A percentile compares a stretch with the other conserved stretches of the same genome.
These are phyloP conservation scores for Aphyosemion australe DNA, from an alignment of 2,113 vertebrate species.

Conservation along the genomic window DNA sequence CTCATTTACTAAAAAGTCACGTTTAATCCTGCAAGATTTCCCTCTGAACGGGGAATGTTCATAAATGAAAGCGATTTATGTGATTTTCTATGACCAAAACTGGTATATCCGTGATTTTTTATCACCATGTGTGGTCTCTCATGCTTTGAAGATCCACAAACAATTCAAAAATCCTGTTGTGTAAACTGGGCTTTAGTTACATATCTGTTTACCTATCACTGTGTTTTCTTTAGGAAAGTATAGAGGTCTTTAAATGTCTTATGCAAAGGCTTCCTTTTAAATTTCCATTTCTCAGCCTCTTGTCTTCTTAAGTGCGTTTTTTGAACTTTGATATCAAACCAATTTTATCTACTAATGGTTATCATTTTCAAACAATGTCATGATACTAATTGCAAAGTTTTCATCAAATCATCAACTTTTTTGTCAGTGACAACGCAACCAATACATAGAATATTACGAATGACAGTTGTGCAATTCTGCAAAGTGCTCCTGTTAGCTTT, in stretches of 20 bases:
- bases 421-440: background rate
- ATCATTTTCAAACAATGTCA: background rate
- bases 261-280: too few relatives aligned
- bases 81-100: too few relatives aligned
- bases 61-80: too few relatives aligned
- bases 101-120: too few relatives aligned
- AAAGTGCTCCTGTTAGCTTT: conserved; percentile 14
- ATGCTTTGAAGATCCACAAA: background rate
- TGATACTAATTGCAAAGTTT: background rate
- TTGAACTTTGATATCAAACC: background rate
- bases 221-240: too few relatives aligned
- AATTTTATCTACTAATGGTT: background rate
- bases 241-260: too few relatives aligned
- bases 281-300: background rate
- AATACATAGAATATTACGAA: background rate
- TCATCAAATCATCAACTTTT: background rate
- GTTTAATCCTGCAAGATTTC: too few relatives aligned
- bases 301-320: background rate
- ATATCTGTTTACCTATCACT: background rate
- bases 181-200: background rate
- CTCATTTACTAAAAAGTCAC: too few relatives aligned
- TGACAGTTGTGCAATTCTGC: conserved; percentile 45
- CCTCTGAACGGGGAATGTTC: too few relatives aligned
- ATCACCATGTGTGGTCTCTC: too few relatives aligned
- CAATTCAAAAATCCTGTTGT: too few relatives aligned